Conservation (phyloP, 2,888 invertebrate species). For the Cyclophora punctaria region DNA sequence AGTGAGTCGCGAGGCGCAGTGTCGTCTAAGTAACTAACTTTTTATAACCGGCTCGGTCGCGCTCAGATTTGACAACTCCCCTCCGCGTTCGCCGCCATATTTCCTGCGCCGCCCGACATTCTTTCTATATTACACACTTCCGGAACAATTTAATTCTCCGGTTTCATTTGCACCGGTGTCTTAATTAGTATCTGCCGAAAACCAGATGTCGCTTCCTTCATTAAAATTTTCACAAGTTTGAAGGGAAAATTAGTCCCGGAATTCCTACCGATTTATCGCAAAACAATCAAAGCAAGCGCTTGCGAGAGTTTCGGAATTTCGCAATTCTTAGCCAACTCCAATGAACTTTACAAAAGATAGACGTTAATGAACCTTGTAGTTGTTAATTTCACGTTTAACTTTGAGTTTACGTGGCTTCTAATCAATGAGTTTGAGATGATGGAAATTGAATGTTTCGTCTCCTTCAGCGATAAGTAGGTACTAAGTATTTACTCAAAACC, state of each 20-base stretch:
- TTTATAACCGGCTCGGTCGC: conserved; percentile 39
- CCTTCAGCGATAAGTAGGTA: conserved; percentile 8
- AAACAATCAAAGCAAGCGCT: conserved; percentile 42
- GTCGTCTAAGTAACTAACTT: conserved; percentile 41
- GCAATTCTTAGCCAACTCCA: conserved; percentile 28
- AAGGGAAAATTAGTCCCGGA: conserved; percentile 35
- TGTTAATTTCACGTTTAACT: conserved; percentile 49
- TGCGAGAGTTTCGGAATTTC: conserved; percentile 20
- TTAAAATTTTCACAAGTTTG: conserved; percentile 40
- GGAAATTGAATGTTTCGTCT: conserved; percentile 27
- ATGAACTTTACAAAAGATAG: conserved; percentile 43
- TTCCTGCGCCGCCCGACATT: conserved; percentile 3
- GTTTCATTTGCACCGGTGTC: conserved; percentile 14
- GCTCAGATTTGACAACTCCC: conserved; percentile 40
- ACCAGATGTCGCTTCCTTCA: conserved; percentile 31
- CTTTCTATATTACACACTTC: conserved; percentile 9
- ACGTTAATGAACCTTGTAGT: conserved; percentile 50
- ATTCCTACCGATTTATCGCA: conserved; percentile 47
- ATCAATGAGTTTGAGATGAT: conserved; percentile 30
- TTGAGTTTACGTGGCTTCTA: conserved; percentile 37
- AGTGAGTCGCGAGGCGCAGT: conserved; percentile 55
- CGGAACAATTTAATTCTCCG: conserved; percentile 6
- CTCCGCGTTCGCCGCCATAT: conserved; percentile 3
- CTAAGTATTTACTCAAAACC: conserved; percentile 12
- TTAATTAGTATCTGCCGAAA: conserved; percentile 21